A percentile compares a stretch with the other conserved stretches of the same genome.
These are phyloP conservation scores for Mormyrops boulengeri DNA, from an alignment of 2,797 vertebrate species.

Conservation along the genomic window DNA sequence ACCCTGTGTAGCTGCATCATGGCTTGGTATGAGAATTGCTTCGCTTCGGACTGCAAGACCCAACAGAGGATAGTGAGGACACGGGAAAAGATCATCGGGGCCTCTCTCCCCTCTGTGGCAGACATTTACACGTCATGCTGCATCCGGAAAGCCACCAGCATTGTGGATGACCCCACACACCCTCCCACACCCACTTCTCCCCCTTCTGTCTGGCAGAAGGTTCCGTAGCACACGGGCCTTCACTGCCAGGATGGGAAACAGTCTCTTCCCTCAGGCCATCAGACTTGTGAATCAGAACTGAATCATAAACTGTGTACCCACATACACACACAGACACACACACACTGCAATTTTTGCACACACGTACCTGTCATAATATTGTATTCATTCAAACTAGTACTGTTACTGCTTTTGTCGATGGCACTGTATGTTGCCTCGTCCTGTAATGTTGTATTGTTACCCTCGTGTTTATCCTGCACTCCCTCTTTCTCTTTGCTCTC, in stretches of 20 bases:
- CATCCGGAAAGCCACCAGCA: too few species aligned
- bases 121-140: too few species aligned
- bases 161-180: not conserved
- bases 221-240: not conserved
- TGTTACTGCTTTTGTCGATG: not conserved
- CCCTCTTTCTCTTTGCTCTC: not conserved
- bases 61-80: too few species aligned
- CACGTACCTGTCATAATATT: not conserved
- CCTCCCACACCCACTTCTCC: not conserved
- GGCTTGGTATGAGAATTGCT: too few species aligned
- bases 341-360: not conserved
- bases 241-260: not conserved
- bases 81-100: too few species aligned
- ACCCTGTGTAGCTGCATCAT: not conserved
- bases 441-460: not conserved
- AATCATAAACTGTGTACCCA: not conserved
- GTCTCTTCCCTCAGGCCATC: not conserved
- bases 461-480: not conserved
- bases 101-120: too few species aligned
- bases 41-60: too few species aligned
- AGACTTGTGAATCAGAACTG: not conserved
- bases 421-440: not conserved
- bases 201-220: not conserved
- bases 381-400: not conserved
- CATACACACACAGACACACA: not conserved